Evolutionary conservation across 2,113 vertebrate genomes (phyloP).

Genomic region (Stomatorhinus ivindoensis): DNA sequence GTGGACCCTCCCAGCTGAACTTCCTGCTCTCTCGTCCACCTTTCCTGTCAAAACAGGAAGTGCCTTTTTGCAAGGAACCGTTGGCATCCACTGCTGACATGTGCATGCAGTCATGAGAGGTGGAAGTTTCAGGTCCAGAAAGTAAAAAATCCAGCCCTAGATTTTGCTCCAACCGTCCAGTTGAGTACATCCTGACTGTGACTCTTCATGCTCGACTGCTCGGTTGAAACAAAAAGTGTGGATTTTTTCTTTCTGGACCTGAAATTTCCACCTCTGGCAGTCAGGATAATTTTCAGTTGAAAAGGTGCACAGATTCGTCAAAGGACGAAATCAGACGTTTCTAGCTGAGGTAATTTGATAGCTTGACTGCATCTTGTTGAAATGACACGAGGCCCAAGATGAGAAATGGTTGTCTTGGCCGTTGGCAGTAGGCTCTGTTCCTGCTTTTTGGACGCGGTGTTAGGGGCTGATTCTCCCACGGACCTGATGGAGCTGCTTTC

Average conservation of each 20-base stretch:
- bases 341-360: background rate
- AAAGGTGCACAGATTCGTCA: background rate
- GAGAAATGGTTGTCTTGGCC: background rate
- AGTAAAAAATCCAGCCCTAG: background rate
- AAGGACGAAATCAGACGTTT: background rate
- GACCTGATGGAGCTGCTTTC: background rate
- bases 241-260: background rate
- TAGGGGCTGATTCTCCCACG: background rate
- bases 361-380: background rate
- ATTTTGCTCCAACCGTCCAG: background rate
- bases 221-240: background rate
- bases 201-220: background rate
- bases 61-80: background rate
- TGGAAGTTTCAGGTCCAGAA: background rate
- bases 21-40: slow-evolving; percentile 29
- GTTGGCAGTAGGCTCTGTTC: background rate
- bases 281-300: background rate
- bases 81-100: background rate
- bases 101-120: background rate
- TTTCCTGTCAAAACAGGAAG: slow-evolving; percentile 14
- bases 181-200: background rate
- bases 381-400: background rate
- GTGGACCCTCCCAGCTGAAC: slow-evolving; percentile 5
- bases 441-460: background rate
- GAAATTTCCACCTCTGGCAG: background rate